Evolutionary conservation across 1,140 invertebrate genomes (phyloP).

Genomic region (honey bee (Apis mellifera)): Amel_HAv3.1 CM009935.2:10892001-10892500

Average conservation of each 20-base stretch:
- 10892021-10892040: not conserved
- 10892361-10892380: not conserved
- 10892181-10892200: too few relatives aligned
- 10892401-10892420: not conserved
- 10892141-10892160: too few relatives aligned
- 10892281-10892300: too few relatives aligned
- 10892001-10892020: not conserved
- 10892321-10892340: not conserved
- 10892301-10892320: not conserved
- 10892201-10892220: too few relatives aligned
- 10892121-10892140: too few relatives aligned
- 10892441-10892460: not conserved
- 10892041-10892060: not conserved
- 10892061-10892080: not conserved
- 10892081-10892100: too few relatives aligned
- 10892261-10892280: too few relatives aligned
- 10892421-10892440: not conserved
- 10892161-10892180: too few relatives aligned
- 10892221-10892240: too few relatives aligned
- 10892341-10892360: not conserved
- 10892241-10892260: too few relatives aligned
- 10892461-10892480: too few relatives aligned
- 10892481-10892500: rapidly evolving
- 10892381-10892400: not conserved
- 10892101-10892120: too few relatives aligned